Base-by-base conservation (phyloP, 92 coral and sea anemone genomes). In the Actinostola sp. region DNA sequence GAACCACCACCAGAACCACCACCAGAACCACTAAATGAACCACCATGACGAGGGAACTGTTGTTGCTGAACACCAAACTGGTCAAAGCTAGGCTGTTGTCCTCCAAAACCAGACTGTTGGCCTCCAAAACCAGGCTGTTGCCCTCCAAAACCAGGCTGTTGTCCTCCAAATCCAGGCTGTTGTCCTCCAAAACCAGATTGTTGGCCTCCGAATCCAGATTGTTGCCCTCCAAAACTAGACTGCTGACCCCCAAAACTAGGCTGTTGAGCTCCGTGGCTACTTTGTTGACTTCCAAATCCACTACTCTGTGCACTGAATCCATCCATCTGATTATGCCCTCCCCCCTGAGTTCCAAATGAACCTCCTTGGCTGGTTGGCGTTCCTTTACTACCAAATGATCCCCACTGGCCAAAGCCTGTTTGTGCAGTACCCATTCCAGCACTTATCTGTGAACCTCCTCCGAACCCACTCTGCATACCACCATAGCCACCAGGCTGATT, bases 121-220 rank as follows among this genome's bases (percentile, higher is more conserved):
- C 75, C 88, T 67, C 87, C 91, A 81, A 86, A 86, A 16, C 70
- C 79, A 67, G 78, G 72, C 23, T 71, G 59, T 3, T 74, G 81
- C 42, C 67, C 75, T 17, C 85, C 85, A 73, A 83, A 75, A 46
- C 78, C 87, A 45, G 79, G 52, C 27, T 72, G 82, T 34, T 59
- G 76, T 4, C 73, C 78, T 0, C 86, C 73, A 67, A 50, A 34
- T 67, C 74, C 66, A 48, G 55, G 8, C 66, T 42, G 52, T 43
- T 84, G 93, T 44, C 76, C 90, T 19, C 87, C 84, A 53, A 76
- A 80, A n/a, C 84, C 84, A 52, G 89, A 80, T 61, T 76, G 88
- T 24, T 84, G 94, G 48, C n/a, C 82, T 32, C 89, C 82, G 68
- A 83, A 90, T 3, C 87, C 88, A 36, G 80, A 34, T 26, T 71